Conservation (phyloP, 2,113 vertebrate species). For the Pelusios castaneus region DNA sequence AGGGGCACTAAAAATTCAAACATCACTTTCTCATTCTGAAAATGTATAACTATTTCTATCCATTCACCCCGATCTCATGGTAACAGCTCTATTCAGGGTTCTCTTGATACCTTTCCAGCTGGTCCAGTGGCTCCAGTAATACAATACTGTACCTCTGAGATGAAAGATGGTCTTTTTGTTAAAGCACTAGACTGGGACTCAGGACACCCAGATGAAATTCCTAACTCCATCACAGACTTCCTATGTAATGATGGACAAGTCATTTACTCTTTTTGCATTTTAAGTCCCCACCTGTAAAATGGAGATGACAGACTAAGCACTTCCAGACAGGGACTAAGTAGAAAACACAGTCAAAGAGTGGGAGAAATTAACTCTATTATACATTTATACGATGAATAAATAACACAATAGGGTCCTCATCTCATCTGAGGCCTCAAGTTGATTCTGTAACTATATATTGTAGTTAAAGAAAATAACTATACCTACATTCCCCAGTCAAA, state of each 20-base stretch:
- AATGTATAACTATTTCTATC: background rate
- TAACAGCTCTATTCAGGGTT: background rate
- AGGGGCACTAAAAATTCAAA: background rate
- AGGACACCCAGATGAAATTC: background rate
- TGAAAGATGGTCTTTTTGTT: background rate
- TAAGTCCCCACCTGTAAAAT: background rate
- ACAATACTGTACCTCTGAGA: background rate
- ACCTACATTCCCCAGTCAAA: background rate
- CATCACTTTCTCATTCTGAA: background rate
- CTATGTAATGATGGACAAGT: background rate
- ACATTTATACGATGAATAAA: background rate
- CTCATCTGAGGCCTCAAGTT: background rate
- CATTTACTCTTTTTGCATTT: background rate
- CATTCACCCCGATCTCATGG: background rate
- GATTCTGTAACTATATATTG: background rate
- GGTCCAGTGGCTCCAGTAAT: background rate
- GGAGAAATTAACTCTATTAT: too few relatives aligned
- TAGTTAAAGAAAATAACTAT: background rate
- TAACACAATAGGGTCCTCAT: background rate
- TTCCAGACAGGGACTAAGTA: background rate
- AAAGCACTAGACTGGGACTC: background rate
- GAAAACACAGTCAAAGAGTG: too few relatives aligned
- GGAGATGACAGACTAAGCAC: background rate
- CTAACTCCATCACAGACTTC: background rate
- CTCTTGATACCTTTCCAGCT: background rate